A percentile compares a stretch with the other conserved stretches of the same genome.
Evolutionary conservation across 2,113 vertebrate genomes (phyloP).

Genomic region (Clarias magur): DNA sequence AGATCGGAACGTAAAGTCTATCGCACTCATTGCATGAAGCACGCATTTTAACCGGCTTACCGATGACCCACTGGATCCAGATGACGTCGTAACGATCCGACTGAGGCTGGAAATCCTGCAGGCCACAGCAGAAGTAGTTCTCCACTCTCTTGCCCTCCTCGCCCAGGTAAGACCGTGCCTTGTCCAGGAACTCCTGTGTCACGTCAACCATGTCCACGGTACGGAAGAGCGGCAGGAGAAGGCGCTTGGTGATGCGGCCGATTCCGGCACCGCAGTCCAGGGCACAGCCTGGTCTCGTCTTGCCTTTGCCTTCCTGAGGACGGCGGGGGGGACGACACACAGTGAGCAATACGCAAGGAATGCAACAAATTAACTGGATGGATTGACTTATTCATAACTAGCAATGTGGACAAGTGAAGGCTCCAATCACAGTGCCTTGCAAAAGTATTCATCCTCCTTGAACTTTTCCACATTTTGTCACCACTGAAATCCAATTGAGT

Average conservation of each 20-base stretch:
- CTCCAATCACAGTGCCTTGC: background rate
- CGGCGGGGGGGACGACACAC: background rate
- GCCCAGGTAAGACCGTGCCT: slow-evolving; percentile 87
- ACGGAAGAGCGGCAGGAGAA: slow-evolving; percentile 88
- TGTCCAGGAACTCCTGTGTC: slow-evolving; percentile 88
- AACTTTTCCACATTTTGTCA: too few species aligned
- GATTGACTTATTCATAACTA: background rate
- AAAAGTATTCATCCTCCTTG: too few species aligned
- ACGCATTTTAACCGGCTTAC: slow-evolving; percentile 69
- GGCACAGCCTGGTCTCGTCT: slow-evolving; percentile 77
- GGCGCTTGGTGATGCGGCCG: slow-evolving; percentile 88
- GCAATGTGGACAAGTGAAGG: background rate
- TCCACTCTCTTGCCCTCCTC: slow-evolving; percentile 85
- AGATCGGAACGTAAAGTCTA: background rate
- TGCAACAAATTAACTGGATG: background rate
- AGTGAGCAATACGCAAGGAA: background rate
- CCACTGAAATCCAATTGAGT: too few species aligned
- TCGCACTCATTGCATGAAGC: background rate
- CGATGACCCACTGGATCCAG: slow-evolving; percentile 99
- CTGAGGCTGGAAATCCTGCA: slow-evolving; percentile 91
- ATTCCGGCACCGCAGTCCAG: slow-evolving; percentile 96
- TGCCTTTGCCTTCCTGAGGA: slow-evolving; percentile 81
- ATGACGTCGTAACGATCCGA: slow-evolving; percentile 86
- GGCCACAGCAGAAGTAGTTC: slow-evolving; percentile 87
- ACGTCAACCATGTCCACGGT: slow-evolving; percentile 94